phyloP scores from a whole-genome alignment of 2,113 vertebrate species.

The Nerophis ophidion region DNA sequence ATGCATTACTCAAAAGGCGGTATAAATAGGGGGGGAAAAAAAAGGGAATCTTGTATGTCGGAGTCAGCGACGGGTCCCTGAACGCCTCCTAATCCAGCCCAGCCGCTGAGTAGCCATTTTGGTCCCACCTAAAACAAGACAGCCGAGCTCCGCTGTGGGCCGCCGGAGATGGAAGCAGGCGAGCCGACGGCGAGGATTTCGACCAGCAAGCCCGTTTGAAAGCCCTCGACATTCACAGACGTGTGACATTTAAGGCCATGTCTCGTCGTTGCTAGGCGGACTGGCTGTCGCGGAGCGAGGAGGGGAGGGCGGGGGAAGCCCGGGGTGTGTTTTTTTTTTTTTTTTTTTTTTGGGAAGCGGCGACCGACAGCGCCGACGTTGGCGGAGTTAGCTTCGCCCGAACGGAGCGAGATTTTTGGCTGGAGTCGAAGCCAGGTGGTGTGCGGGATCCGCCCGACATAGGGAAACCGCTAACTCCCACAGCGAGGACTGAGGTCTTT shows the following conservation, averaged over 20 bases:
- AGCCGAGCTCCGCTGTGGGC: conserved; percentile 52
- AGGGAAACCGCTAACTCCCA: not conserved
- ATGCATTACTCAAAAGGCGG: no score
- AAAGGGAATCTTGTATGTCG: conserved; percentile 22
- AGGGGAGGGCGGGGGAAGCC: conserved; percentile 1
- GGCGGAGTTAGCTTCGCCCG: conserved; percentile 38
- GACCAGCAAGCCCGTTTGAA: conserved; percentile 24
- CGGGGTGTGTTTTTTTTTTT: conserved; percentile 25
- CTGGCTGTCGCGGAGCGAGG: not conserved
- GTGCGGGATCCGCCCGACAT: not conserved
- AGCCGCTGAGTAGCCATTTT: conserved; percentile 85
- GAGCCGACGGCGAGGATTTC: conserved; percentile 48
- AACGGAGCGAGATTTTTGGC: conserved; percentile 30
- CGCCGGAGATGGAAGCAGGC: conserved; percentile 65
- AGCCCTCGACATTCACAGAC: not conserved
- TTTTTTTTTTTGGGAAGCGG: conserved; percentile 47
- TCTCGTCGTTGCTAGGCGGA: conserved; percentile 11
- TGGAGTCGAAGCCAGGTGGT: conserved; percentile 5
- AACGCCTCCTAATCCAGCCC: conserved; percentile 62
- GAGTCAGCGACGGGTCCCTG: conserved; percentile 27
- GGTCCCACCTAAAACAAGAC: conserved; percentile 69
- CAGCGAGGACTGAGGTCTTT: not conserved
- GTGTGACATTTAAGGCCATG: conserved; percentile 23
- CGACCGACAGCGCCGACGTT: conserved; percentile 39
- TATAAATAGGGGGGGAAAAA: no score